Conservation (phyloP, 2,888 invertebrate genomes). For the Nymphalis c-album region DNA sequence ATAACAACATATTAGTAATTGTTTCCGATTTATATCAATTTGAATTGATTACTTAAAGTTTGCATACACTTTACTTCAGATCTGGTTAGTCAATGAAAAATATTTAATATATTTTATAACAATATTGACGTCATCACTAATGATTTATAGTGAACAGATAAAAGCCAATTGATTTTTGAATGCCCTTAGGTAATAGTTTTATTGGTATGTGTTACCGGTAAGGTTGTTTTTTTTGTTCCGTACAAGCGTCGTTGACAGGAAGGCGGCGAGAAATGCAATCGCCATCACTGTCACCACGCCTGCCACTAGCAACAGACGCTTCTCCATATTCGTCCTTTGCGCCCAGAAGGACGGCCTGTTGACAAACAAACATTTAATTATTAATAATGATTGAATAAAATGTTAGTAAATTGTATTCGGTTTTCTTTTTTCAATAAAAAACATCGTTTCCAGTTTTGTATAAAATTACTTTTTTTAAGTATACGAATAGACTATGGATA, state of each 20-base stretch:
- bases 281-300: slow-evolving; percentile 60
- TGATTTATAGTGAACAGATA: neutral
- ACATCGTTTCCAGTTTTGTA: neutral
- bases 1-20: too few relatives aligned
- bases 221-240: slow-evolving; percentile 48
- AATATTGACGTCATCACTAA: neutral
- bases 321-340: slow-evolving; percentile 67
- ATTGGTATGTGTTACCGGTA: slow-evolving; percentile 49
- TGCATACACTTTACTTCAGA: too few relatives aligned
- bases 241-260: slow-evolving; percentile 59
- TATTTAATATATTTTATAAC: too few relatives aligned
- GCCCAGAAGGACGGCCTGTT: slow-evolving; percentile 70
- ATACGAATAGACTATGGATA: too few relatives aligned
- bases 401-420: neutral
- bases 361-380: slow-evolving; percentile 22
- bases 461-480: too few relatives aligned
- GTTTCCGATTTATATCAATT: too few relatives aligned
- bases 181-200: neutral
- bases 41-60: too few relatives aligned
- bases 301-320: slow-evolving; percentile 58
- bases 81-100: too few relatives aligned
- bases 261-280: slow-evolving; percentile 65
- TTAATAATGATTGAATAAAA: neutral
- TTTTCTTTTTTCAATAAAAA: neutral
- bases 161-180: neutral